These are phyloP conservation scores for Sardinella longiceps DNA, from an alignment of 2,797 vertebrate species.

Conservation along the genomic window DNA sequence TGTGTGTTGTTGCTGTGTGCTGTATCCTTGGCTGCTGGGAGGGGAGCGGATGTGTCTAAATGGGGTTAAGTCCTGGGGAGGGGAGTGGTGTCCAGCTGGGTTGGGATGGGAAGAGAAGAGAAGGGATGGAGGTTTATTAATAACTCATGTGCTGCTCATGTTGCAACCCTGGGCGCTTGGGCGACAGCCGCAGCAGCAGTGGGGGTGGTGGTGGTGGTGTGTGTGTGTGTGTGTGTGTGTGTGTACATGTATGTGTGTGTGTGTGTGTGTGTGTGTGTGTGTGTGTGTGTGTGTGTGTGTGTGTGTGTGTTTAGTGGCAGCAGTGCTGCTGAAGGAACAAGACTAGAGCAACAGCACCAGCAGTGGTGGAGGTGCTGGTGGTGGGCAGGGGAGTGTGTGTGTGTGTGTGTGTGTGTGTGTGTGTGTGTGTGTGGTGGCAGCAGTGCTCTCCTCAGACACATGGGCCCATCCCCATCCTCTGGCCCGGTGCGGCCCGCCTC, in stretches of 20 bases:
- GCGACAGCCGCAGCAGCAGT: not conserved
- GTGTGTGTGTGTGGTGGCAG: no score
- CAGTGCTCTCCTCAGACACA: not conserved
- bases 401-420: no score
- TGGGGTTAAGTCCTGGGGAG: constrained; percentile 11
- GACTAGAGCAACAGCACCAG: no score
- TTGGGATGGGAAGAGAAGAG: not conserved
- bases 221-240: no score
- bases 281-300: no score
- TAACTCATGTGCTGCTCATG: constrained; percentile 13
- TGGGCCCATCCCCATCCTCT: not conserved
- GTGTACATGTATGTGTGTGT: no score
- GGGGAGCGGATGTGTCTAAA: constrained; percentile 28
- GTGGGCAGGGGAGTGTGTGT: no score
- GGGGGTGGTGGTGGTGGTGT: not conserved
- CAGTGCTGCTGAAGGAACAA: no score
- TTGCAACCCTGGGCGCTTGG: not conserved
- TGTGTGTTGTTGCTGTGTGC: not conserved
- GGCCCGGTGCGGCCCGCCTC: constrained; percentile 13
- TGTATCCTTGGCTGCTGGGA: not conserved
- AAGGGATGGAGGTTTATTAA: not conserved
- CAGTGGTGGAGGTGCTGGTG: no score
- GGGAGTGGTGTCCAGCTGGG: constrained; percentile 14
- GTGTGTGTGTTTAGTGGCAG: no score
- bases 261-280: no score